Conservation (phyloP, 2,113 vertebrate genomes). For the Tragelaphus imberbis region DNA sequence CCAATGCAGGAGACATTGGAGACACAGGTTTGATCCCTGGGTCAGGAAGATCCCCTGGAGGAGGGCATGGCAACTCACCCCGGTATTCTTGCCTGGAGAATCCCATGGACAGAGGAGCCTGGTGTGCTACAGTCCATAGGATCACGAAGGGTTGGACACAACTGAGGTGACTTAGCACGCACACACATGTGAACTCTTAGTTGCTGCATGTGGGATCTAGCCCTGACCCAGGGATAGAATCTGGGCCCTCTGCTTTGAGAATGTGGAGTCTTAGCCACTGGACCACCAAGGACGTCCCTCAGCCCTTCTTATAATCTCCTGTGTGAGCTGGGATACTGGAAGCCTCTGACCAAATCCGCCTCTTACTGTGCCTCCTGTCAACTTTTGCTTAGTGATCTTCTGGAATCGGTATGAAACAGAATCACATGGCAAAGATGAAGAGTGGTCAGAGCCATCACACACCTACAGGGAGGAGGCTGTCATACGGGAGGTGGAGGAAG, state of each 20-base stretch:
- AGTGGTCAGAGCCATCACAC: background rate
- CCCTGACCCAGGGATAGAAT: background rate
- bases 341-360: background rate
- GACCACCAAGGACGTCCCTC: background rate
- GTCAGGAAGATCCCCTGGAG: background rate
- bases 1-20: background rate
- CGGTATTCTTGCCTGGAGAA: background rate
- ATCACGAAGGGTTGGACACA: background rate
- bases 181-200: background rate
- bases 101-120: background rate
- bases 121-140: background rate
- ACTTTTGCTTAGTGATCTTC: background rate
- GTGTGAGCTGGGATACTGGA: background rate
- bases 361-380: background rate
- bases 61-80: background rate
- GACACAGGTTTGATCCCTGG: background rate
- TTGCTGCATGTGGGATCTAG: background rate
- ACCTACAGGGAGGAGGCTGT: fast-evolving
- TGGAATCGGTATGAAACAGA: background rate
- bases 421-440: background rate
- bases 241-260: background rate
- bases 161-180: background rate
- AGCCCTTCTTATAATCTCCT: background rate
- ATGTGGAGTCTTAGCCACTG: background rate
- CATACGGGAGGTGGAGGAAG: background rate